phyloP scores from a whole-genome alignment of 2,113 vertebrate species.

The Tetrao urogallus region DNA sequence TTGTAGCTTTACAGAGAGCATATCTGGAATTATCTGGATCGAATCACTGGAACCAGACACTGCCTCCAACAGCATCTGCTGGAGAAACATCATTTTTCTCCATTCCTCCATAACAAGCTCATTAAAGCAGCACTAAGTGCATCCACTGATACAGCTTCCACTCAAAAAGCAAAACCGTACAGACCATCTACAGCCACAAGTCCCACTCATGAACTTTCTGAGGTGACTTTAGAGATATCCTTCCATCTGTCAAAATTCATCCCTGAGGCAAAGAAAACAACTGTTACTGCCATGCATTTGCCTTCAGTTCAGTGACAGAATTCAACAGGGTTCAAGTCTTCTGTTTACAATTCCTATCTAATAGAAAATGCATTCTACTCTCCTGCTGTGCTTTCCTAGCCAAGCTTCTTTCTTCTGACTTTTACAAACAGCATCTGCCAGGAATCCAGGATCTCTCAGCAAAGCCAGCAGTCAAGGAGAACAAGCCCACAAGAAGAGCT shows the following conservation, averaged over 20 bases:
- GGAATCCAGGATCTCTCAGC: background rate
- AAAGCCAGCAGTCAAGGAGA: background rate
- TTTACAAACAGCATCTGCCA: background rate
- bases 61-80: background rate
- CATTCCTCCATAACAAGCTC: rapidly evolving
- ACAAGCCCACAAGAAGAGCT: background rate
- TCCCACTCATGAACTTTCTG: constrained; percentile 10
- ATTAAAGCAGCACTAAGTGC: background rate
- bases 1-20: background rate
- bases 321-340: background rate
- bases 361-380: background rate
- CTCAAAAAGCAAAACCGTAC: background rate
- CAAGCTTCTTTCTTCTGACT: background rate
- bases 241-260: constrained; percentile 65
- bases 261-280: constrained; percentile 68
- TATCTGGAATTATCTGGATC: background rate
- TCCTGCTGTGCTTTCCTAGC: background rate
- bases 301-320: background rate
- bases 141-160: background rate
- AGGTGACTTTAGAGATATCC: constrained; percentile 24
- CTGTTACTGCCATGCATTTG: background rate
- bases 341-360: background rate
- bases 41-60: rapidly evolving
- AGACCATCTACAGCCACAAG: background rate
- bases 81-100: background rate